A percentile compares a stretch with the other conserved stretches of the same genome.
Conservation (phyloP, 92 coral and sea anemone genomes). For the Zoanthus sansibaricus region DNA sequence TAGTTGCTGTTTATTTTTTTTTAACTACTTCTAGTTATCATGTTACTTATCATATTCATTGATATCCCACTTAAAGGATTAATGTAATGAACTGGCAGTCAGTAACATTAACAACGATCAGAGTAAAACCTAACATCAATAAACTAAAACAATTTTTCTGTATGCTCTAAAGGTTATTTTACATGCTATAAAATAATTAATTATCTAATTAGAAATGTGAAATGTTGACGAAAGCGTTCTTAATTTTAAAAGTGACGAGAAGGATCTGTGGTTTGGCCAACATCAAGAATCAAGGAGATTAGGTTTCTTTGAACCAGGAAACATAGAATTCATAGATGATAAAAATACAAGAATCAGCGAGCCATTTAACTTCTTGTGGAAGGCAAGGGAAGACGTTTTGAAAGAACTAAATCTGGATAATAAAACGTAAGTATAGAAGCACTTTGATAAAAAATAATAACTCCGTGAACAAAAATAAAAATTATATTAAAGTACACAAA, state of each 20-base stretch:
- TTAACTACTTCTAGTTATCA: too few species aligned
- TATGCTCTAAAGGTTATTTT: background rate
- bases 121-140: too few species aligned
- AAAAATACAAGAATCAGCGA: background rate
- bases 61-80: too few species aligned
- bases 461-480: background rate
- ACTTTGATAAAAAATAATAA: background rate
- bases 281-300: conserved; percentile 15
- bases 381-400: background rate
- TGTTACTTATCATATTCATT: too few species aligned
- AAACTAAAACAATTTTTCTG: too few species aligned
- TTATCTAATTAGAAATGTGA: background rate
- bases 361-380: background rate
- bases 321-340: background rate
- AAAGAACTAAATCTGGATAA: conserved; percentile 8
- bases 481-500: too few species aligned
- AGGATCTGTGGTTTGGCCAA: conserved; percentile 18
- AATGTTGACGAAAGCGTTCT: background rate
- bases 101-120: too few species aligned
- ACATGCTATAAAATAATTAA: background rate
- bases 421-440: conserved; percentile 3
- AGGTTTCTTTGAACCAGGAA: conserved; percentile 12
- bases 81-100: too few species aligned
- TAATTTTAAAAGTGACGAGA: background rate
- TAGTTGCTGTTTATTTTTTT: too few species aligned